Percentiles rank a stretch among this genome's conserved stretches.
phyloP scores from a whole-genome alignment of 2,797 vertebrate species.

The Paedocypris micromegethes region DNA sequence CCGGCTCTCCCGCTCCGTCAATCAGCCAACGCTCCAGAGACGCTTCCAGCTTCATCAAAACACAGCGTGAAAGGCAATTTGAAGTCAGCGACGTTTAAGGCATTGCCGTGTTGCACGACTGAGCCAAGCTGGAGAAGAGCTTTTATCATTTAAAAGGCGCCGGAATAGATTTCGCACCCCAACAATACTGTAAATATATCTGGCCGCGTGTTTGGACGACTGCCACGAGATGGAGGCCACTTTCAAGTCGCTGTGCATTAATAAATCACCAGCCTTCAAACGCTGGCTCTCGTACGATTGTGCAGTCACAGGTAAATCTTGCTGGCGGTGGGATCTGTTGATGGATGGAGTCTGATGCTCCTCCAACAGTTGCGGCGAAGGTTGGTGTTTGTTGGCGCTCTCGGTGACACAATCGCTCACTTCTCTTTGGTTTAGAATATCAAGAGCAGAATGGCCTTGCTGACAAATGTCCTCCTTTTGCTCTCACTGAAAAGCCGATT shows the following conservation, averaged over 20 bases:
- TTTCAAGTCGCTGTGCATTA: conserved; percentile 61
- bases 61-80: conserved; percentile 58
- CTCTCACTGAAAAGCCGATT: too few relatives aligned
- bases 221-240: conserved; percentile 52
- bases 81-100: conserved; percentile 49
- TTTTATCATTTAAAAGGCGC: conserved; percentile 47
- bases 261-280: conserved; percentile 63
- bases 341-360: too few relatives aligned
- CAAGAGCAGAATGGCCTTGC: too few relatives aligned
- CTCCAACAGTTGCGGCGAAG: too few relatives aligned
- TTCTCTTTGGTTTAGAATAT: too few relatives aligned
- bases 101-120: conserved; percentile 21
- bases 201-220: conserved; percentile 43
- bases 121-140: conserved; percentile 44
- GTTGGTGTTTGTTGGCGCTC: too few relatives aligned
- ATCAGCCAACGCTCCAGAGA: conserved; percentile 55
- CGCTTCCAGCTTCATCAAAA: conserved; percentile 58
- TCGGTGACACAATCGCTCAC: too few relatives aligned
- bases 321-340: too few relatives aligned
- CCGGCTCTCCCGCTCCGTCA: conserved; percentile 48
- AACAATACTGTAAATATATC: conserved; percentile 47
- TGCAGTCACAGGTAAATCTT: too few relatives aligned
- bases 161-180: conserved; percentile 45
- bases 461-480: too few relatives aligned
- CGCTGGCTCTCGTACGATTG: neutral